phyloP scores from a whole-genome alignment of 2,113 vertebrate genomes.

The Drymodes brunneopygia region DNA sequence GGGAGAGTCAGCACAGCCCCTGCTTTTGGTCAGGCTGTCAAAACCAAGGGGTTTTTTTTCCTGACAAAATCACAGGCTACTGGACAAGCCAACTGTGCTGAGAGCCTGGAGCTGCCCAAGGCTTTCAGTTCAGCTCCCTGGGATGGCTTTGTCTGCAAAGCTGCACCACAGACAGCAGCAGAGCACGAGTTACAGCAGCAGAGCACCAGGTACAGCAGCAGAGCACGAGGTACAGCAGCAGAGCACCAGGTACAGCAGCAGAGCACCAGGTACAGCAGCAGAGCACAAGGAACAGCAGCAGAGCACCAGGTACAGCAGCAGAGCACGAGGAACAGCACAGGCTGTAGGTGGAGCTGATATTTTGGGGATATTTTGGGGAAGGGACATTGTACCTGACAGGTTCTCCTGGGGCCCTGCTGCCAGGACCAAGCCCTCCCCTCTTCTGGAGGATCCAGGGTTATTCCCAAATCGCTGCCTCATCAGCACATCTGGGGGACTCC shows the following conservation, averaged over 20 bases:
- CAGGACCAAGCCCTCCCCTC: not conserved
- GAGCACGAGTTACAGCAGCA: fast-evolving
- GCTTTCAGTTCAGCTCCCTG: not conserved
- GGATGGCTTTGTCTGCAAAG: not conserved
- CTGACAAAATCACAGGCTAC: not conserved
- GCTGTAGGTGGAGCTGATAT: too few species aligned
- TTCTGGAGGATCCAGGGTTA: not conserved
- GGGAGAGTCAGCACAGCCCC: not conserved
- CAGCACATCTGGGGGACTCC: not conserved
- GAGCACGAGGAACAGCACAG: too few species aligned
- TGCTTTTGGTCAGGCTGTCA: not conserved
- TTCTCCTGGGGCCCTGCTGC: not conserved
- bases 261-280: too few species aligned
- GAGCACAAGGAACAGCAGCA: too few species aligned
- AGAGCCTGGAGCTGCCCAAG: not conserved
- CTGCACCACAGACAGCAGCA: not conserved
- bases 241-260: too few species aligned
- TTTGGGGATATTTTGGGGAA: not conserved
- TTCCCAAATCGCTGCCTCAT: not conserved
- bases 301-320: too few species aligned
- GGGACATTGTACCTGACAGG: not conserved
- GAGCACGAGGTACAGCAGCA: too few species aligned
- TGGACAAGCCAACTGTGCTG: not conserved
- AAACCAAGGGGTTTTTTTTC: not conserved
- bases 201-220: too few species aligned